Conservation (phyloP, 2,888 invertebrate species). For the Hirtodrosophila alboralis region DNA sequence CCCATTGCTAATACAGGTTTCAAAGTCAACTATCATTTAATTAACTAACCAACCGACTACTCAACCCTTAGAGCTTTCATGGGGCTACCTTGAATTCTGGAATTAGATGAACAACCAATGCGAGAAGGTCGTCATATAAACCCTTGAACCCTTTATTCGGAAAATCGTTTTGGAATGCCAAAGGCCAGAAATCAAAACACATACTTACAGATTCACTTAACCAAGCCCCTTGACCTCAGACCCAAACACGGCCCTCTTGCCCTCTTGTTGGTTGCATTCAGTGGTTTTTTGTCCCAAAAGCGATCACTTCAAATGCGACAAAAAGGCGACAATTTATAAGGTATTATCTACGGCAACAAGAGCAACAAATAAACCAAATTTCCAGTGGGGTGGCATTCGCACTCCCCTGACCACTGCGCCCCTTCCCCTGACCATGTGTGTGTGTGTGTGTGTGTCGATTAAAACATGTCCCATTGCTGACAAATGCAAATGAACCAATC, state of each 20-base stretch:
- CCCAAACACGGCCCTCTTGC: conserved; percentile 2
- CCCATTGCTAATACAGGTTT: too few relatives aligned
- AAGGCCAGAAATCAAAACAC: conserved; percentile 34
- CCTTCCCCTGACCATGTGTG: conserved; percentile 5
- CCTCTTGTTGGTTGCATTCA: background rate
- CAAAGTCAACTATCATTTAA: conserved; percentile 56
- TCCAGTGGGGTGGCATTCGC: conserved; percentile 25
- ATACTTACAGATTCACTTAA: conserved; percentile 14
- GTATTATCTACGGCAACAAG: conserved; percentile 54
- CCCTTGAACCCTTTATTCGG: conserved; percentile 12
- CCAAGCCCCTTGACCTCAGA: conserved; percentile 44
- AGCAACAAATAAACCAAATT: conserved; percentile 16
- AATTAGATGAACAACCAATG: conserved; percentile 12
- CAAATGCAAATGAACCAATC: conserved; percentile 65
- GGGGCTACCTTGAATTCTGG: conserved; percentile 2
- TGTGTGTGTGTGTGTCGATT: conserved; percentile 46
- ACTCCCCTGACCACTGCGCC: conserved; percentile 28
- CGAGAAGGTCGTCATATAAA: conserved; percentile 4
- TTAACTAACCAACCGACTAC: conserved; percentile 45
- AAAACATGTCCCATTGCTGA: conserved; percentile 59
- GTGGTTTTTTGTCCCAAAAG: conserved; percentile 67
- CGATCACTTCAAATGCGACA: conserved; percentile 66
- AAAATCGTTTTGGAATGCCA: conserved; percentile 11
- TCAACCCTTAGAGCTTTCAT: conserved; percentile 12
- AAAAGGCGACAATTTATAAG: conserved; percentile 67